Base-by-base conservation (phyloP, 2,797 vertebrate species). In the Phyllotis vaccarum region DNA sequence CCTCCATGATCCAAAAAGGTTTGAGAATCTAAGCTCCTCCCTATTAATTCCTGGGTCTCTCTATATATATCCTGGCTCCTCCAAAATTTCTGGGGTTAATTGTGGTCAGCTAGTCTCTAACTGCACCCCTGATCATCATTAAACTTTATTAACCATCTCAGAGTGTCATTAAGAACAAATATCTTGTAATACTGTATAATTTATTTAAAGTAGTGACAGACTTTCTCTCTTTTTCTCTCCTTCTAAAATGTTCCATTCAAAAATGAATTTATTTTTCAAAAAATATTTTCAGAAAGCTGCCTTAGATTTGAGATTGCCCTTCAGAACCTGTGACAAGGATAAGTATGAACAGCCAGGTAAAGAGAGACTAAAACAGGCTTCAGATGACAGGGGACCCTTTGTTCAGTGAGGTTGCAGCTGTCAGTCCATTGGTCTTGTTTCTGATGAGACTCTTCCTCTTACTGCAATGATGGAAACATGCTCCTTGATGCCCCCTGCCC, bases 271-370 rank as follows among this genome's bases (percentile, higher is more conserved):
- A 76, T 83, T 66, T 60, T 66, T 54, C 40, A 24, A 31, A 60
- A 89, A 76, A 3, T 89, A 90, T 52, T 95, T 94, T 78, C n/a
- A 80, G 17, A 89, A 83, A 83, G 5, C 29, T 95, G 43, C 37
- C 52, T 90, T 43, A 78, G 56, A 68, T 83, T 66, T 96, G 75
- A 89, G 62, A 95, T 93, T 79, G 74, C 5, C 54, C 16, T 56
- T 89, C 37, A 86, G 27, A 91, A 86, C 80, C 11, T 74, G 40
- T 54, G 58, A 60, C 31, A 43, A 86, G 27, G 52, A n/a, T 52
- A 66, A 64, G 9, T 68, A 31, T 22, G 31, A 88, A n/a, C 0
- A 40, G 37, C 34, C 64, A 83, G 56, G 49, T 74, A 27, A 85
- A n/a, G 64, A 70, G 17, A 49, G 90, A n/a, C 80, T 92, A 64